Conservation (phyloP, 2,888 invertebrate species). For the Caenorhabditis becei region DNA sequence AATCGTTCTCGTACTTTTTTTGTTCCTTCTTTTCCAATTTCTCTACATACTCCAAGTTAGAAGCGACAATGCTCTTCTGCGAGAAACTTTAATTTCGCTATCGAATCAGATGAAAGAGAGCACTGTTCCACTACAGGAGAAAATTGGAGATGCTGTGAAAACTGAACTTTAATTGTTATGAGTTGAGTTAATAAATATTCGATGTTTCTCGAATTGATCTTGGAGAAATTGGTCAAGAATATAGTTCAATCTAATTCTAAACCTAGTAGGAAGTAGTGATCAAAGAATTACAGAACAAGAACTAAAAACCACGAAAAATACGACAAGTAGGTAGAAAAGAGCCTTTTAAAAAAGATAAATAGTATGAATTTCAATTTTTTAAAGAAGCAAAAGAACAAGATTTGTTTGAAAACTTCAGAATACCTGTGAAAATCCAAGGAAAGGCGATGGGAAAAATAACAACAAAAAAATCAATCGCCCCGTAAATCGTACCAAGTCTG, state of each 20-base stretch:
- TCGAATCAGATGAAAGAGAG: constrained; percentile 39
- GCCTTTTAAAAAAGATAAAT: background rate
- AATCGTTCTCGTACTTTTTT: constrained; percentile 30
- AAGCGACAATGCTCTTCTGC: constrained; percentile 44
- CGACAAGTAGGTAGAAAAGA: background rate
- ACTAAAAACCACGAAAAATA: too few species aligned
- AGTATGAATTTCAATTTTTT: background rate
- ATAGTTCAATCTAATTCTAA: too few species aligned
- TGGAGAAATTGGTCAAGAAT: too few species aligned
- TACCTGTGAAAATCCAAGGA: background rate
- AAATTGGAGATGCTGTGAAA: constrained; percentile 19
- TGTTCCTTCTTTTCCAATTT: constrained; percentile 54
- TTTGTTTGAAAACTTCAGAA: background rate
- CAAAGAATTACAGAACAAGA: too few species aligned
- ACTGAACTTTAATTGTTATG: constrained; percentile 22
- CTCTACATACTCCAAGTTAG: constrained; percentile 55
- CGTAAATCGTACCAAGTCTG: constrained; percentile 45
- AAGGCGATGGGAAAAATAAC: constrained; percentile 2
- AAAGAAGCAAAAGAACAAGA: too few species aligned
- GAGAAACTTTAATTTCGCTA: constrained; percentile 39
- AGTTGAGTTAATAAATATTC: constrained; percentile 6
- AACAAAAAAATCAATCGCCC: constrained; percentile 31
- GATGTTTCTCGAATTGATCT: background rate
- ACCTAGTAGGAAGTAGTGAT: too few species aligned
- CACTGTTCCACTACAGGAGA: constrained; percentile 3